Percentiles rank a stretch among this genome's conserved stretches.
phyloP scores from a whole-genome alignment of 2,797 vertebrate species.

The Carduelis carduelis region DNA sequence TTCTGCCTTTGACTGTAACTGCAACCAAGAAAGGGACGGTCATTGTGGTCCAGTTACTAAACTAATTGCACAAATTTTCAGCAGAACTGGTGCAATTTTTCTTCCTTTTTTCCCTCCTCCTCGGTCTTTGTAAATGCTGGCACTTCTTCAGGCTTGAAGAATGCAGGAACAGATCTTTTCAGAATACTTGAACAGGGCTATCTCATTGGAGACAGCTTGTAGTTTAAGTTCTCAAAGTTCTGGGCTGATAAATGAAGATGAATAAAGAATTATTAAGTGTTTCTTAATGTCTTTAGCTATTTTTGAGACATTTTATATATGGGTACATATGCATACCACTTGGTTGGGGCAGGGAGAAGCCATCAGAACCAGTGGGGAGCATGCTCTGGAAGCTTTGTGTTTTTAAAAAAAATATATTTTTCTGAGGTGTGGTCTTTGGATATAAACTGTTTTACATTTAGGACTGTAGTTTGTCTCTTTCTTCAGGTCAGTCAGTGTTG shows the following conservation, averaged over 20 bases:
- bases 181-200: not conserved
- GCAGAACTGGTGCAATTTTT: conserved; percentile 18
- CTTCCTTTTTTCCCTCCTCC: not conserved
- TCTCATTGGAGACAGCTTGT: not conserved
- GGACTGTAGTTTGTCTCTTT: not conserved
- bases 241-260: not conserved
- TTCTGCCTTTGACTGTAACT: not conserved
- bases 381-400: not conserved
- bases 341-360: not conserved
- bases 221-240: not conserved
- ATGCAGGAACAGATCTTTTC: not conserved
- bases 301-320: not conserved
- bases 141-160: not conserved
- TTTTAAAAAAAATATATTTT: accelerated
- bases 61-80: conserved; percentile 17
- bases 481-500: not conserved
- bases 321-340: not conserved
- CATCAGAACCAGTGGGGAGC: not conserved
- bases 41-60: conserved; percentile 54
- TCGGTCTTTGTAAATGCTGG: not conserved
- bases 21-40: not conserved
- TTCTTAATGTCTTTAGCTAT: not conserved
- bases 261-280: not conserved
- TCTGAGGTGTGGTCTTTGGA: not conserved
- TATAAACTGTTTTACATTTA: not conserved